A percentile compares a stretch with the other conserved stretches of the same genome.
phyloP scores from a whole-genome alignment of 2,888 invertebrate species.

The Diabrotica balteata region DNA sequence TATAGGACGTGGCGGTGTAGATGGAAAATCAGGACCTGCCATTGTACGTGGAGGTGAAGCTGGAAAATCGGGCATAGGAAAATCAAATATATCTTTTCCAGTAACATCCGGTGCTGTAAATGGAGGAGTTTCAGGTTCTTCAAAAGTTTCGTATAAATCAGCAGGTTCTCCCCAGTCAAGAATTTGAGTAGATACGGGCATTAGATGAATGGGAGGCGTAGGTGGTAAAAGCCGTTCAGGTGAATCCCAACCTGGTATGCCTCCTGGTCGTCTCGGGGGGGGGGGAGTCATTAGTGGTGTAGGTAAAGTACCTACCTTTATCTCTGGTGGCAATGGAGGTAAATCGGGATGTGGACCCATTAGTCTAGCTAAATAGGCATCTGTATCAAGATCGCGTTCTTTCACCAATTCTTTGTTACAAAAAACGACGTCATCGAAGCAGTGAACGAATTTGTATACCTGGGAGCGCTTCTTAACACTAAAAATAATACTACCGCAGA shows the following conservation, averaged over 20 bases:
- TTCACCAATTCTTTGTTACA: too few species aligned
- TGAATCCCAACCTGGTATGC: background rate
- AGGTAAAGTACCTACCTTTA: background rate
- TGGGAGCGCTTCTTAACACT: too few species aligned
- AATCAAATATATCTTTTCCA: background rate
- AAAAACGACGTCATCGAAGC: too few species aligned
- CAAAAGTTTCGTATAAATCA: too few species aligned
- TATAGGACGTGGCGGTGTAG: too few species aligned
- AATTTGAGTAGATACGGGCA: background rate
- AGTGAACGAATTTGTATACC: too few species aligned
- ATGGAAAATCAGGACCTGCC: too few species aligned
- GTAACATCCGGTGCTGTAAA: background rate
- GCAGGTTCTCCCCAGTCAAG: constrained; percentile 1
- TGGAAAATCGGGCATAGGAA: background rate
- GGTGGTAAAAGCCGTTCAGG: background rate
- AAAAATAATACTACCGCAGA: too few species aligned
- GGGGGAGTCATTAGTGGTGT: background rate
- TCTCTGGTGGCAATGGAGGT: constrained; percentile 2
- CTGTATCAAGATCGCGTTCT: background rate
- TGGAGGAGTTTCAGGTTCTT: background rate
- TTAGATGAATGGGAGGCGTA: background rate
- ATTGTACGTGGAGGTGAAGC: too few species aligned
- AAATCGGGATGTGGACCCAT: constrained; percentile 3
- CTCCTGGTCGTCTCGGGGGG: too few species aligned
- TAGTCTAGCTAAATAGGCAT: constrained; percentile 4